These are phyloP conservation scores for Spilosoma lubricipeda DNA, from an alignment of 2,888 invertebrate species.

Conservation along the genomic window DNA sequence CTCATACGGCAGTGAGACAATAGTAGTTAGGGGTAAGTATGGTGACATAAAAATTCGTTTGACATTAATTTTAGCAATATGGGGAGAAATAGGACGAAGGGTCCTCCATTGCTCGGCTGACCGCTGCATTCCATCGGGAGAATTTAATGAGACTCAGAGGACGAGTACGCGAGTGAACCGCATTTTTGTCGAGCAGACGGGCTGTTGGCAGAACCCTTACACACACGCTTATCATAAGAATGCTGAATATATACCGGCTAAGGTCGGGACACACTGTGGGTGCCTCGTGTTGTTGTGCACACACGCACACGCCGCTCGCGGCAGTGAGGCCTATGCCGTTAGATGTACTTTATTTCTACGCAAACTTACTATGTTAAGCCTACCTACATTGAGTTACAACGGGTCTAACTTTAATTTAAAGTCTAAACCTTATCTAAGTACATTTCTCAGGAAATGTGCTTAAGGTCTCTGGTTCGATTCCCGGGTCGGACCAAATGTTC, in stretches of 20 bases:
- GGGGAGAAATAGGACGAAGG: background rate
- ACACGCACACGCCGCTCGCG: no score
- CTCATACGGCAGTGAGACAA: background rate
- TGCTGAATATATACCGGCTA: background rate
- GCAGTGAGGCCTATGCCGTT: no score
- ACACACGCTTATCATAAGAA: background rate
- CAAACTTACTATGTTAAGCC: no score
- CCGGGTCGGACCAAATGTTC: no score
- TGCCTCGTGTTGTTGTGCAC: no score
- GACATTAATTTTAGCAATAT: background rate
- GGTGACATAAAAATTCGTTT: background rate
- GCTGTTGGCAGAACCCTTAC: background rate
- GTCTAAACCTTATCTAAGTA: no score
- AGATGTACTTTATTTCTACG: no score
- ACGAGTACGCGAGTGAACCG: background rate
- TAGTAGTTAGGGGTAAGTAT: background rate
- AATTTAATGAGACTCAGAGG: background rate
- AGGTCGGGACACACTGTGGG: background rate
- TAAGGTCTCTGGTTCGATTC: no score
- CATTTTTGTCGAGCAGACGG: background rate
- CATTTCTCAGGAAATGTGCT: no score
- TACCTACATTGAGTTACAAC: no score
- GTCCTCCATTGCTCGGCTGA: background rate
- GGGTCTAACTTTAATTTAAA: no score
- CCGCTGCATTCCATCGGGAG: background rate